Evolutionary conservation across 1,140 invertebrate genomes (phyloP), one percentile per base, ranked within the genome.

Genomic region (Drosophila varians): DNA sequence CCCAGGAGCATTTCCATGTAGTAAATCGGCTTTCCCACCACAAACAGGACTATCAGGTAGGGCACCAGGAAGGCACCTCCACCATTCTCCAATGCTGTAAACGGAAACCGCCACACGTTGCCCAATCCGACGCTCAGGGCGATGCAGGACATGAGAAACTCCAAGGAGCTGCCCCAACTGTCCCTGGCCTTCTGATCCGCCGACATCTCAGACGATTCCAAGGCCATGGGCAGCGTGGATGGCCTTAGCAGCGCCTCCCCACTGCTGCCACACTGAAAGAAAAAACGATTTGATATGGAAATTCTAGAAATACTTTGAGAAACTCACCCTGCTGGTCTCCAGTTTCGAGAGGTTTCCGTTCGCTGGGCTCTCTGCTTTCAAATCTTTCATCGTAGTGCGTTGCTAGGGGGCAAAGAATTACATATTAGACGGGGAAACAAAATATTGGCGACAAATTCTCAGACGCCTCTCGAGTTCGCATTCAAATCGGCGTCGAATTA

Each of bases 71-170:
- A 97, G 0, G 90, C 90, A 2, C 90, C 90, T 8, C 96, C 96
- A 3, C 96, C 96, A 84, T 97, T 97, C 64, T 96, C 93, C 79
- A 96, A 96, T 2, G 96, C 96, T 0, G 95, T 94, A 77, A 96
- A 97, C 0, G 97, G 97, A 91, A 98, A 98, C 12, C 90, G 75
- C 90, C 90, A 91, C 12, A 91, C 89, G 54, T 91, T 91, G 18
- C 97, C 97, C 21, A 98, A 92, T 0, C 97, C 97, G 3, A 98
- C 96, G 4, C 97, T 97, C 64, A 97, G 95, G n/a, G 96, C 95
- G 49, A 98, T 96, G 84, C 96, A 97, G 1, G 96, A 97, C 92
- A 98, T 95, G 0, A 98, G 92, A 84, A 98, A 98, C 89, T 98
- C 97, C 2, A 96, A 86, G 60, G 96, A 94, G 74, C 95, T 97